phyloP scores from a whole-genome alignment of 2,888 invertebrate genomes.

The Meiosimyza decipiens region DNA sequence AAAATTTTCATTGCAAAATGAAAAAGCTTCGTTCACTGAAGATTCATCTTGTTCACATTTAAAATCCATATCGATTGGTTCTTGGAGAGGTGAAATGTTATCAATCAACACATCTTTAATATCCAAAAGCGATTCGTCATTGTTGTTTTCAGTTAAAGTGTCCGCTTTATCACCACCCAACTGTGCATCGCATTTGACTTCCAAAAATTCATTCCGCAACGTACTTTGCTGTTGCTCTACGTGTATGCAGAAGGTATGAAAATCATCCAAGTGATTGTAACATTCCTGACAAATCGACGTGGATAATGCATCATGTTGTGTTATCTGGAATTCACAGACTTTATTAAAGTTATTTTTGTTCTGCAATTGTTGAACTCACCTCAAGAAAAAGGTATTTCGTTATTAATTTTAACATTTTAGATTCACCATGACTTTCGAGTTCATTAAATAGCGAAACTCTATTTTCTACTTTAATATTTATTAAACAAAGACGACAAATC shows the following conservation, averaged over 20 bases:
- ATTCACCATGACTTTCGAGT: conserved; percentile 1
- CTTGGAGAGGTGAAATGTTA: conserved; percentile 16
- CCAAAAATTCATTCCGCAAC: conserved; percentile 45
- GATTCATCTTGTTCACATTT: conserved; percentile 8
- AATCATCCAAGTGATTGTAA: conserved; percentile 46
- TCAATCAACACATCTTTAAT: conserved; percentile 39
- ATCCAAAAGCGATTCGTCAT: conserved; percentile 46
- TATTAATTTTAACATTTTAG: conserved; percentile 16
- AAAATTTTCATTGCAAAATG: not conserved
- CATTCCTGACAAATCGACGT: conserved; percentile 47
- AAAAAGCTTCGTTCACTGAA: too few species aligned
- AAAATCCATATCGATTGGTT: conserved; percentile 9
- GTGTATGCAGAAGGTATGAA: conserved; percentile 44
- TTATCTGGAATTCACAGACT: conserved; percentile 38
- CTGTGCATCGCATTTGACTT: conserved; percentile 43
- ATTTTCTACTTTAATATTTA: conserved; percentile 24
- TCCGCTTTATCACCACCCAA: conserved; percentile 30
- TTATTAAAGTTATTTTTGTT: too few species aligned
- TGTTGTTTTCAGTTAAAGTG: conserved; percentile 4
- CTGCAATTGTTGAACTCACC: not conserved
- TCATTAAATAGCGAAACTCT: conserved; percentile 23
- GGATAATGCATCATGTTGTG: conserved; percentile 45
- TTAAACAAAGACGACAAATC: conserved; percentile 32
- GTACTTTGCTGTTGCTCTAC: conserved; percentile 45
- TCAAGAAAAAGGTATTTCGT: conserved; percentile 22